Base-by-base conservation (phyloP, 2,888 invertebrate species). In the Epistrophe eligans region DNA sequence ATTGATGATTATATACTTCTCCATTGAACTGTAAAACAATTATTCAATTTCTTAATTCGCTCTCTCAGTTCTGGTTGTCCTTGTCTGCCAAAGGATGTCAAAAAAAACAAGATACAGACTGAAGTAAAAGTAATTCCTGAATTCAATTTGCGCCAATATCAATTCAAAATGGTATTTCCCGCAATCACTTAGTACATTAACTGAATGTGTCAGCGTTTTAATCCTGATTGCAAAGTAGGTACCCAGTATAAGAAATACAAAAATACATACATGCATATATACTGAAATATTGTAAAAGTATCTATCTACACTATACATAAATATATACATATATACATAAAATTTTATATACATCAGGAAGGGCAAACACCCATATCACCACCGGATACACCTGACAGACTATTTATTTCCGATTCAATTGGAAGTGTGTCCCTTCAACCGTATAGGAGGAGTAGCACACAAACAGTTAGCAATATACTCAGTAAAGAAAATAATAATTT, bases 171-270 rank as follows among this genome's bases (percentile, higher is more conserved):
- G 73, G 73, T 55, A 85, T 85, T 82, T 77, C 57, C 48, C 70
- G 38, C 64, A 83, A 79, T 87, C 77, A 79, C 82, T 87, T 77
- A 76, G 58, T 10, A 57, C 83, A 87, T 82, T 83, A 84, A 80
- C 71, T 80, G 58, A 76, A 80, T 71, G 80, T 80, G 76, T 71
- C 82, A 79, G 64, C 74, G 28, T 71, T 87, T 82, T 79, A 71
- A 82, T 87, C 79, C 74, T 71, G 80, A 80, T 76, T 66, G 71
- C 64, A 76, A 73, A 48, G 66, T 40, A 60, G 35, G 64, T 50
- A 15, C 17, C 28, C 15, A 28, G 52, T 24, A 24, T 24, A 55
- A 28, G 24, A 28, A 28, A 55, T n/a, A 58, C 24, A 43, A 15
- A 24, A 60, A 15, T 17, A 52, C 7, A 24, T 4, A 19, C 0